Evolutionary conservation across 2,797 vertebrate species (phyloP).

Genomic region (Mus caroli): DNA sequence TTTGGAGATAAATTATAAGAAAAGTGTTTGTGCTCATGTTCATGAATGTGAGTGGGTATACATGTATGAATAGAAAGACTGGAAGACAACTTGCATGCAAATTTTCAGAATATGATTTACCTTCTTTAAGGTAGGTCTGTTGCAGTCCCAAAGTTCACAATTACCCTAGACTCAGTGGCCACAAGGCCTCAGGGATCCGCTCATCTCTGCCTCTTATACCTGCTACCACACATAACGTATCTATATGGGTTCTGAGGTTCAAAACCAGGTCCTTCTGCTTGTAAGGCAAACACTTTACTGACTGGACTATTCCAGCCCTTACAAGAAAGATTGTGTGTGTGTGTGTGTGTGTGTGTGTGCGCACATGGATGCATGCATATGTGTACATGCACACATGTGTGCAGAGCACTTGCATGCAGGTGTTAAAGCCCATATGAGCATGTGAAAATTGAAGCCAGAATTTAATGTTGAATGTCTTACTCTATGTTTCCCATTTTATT

Average conservation of each 20-base stretch:
- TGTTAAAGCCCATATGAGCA: background rate
- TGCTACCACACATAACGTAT: background rate
- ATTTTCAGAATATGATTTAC: background rate
- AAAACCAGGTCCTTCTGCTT: no score
- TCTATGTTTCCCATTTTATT: background rate
- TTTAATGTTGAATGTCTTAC: background rate
- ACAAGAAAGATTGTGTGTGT: background rate
- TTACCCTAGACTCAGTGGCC: no score
- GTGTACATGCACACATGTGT: background rate
- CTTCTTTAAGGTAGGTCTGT: background rate
- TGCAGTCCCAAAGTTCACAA: background rate
- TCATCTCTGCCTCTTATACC: background rate
- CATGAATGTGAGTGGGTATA: background rate
- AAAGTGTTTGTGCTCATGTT: background rate
- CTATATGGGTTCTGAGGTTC: background rate
- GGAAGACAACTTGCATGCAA: background rate
- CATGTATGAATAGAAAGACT: background rate
- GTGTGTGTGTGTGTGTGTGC: background rate
- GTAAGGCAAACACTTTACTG: background rate
- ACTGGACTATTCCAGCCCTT: background rate
- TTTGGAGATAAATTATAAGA: slow-evolving; percentile 13
- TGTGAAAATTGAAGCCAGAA: background rate
- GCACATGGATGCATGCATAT: no score
- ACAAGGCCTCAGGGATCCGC: background rate
- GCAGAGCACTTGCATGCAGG: background rate